Evolutionary conservation across 2,797 vertebrate species (phyloP).

Genomic region (Rhinophrynus dorsalis): DNA sequence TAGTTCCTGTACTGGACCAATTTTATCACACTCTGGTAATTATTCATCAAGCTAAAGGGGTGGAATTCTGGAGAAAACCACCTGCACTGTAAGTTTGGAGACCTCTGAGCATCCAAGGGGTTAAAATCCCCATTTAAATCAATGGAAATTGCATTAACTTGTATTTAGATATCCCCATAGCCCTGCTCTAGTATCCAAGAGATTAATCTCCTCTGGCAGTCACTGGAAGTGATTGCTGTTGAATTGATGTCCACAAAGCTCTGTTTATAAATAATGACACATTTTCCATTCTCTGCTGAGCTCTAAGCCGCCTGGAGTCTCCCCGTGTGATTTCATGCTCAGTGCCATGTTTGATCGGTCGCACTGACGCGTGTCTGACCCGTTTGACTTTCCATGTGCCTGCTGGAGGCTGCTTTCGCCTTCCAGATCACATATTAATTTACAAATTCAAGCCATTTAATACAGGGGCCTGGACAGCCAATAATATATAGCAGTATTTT

Average conservation of each 20-base stretch:
- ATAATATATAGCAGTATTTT: neutral
- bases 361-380: conserved; percentile 21
- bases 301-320: neutral
- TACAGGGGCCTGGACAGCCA: neutral
- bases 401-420: conserved; percentile 6
- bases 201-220: too few species aligned
- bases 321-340: neutral
- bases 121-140: too few species aligned
- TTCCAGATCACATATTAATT: conserved; percentile 23
- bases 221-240: neutral
- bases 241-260: neutral
- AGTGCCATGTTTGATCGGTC: neutral
- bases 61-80: too few species aligned
- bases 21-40: too few species aligned
- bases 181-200: too few species aligned
- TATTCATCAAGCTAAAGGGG: too few species aligned
- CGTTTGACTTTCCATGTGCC: conserved; percentile 17
- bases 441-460: neutral
- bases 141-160: too few species aligned
- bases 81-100: too few species aligned
- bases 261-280: conserved; percentile 4
- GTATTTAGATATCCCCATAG: too few species aligned
- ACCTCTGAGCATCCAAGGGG: too few species aligned
- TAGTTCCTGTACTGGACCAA: too few species aligned
- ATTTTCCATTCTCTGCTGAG: neutral